Evolutionary conservation across 2,888 invertebrate species (phyloP).

Genomic region (Andrena flavipes): DNA sequence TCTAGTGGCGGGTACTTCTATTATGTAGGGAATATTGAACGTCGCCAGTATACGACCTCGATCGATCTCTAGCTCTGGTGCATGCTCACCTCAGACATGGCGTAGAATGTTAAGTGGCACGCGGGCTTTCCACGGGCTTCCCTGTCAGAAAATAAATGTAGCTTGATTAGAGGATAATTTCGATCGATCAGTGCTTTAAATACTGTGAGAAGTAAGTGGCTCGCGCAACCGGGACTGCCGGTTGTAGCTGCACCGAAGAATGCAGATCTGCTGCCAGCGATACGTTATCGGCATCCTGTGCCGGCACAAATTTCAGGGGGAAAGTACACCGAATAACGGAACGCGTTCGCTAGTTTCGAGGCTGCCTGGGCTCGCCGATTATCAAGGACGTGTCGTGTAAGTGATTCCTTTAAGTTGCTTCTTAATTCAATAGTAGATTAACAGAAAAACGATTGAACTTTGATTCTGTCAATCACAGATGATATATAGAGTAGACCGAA

Average conservation of each 20-base stretch:
- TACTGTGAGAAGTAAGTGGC: background rate
- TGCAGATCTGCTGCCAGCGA: slow-evolving; percentile 45
- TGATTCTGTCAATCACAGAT: background rate
- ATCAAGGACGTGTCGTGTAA: slow-evolving; percentile 33
- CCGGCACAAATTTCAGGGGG: slow-evolving; percentile 47
- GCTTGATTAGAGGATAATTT: background rate
- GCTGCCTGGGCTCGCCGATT: slow-evolving; percentile 6
- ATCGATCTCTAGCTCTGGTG: slow-evolving; percentile 41
- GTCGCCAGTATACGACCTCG: slow-evolving; percentile 21
- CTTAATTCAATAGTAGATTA: background rate
- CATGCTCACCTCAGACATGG: slow-evolving; percentile 28
- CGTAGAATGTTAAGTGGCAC: slow-evolving; percentile 26
- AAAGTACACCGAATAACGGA: slow-evolving; percentile 7
- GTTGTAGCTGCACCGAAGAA: slow-evolving; percentile 47
- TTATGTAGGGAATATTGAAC: slow-evolving; percentile 6
- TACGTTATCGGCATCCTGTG: slow-evolving; percentile 48
- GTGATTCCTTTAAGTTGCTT: slow-evolving; percentile 21
- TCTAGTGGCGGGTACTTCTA: slow-evolving; percentile 12
- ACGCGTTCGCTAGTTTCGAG: slow-evolving; percentile 20
- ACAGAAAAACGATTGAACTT: background rate
- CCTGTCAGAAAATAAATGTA: background rate
- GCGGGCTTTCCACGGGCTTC: background rate
- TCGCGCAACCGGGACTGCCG: slow-evolving; percentile 25
- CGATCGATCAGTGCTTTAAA: background rate
- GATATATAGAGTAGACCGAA: no score